These are phyloP conservation scores for Cheilosia grossa DNA, from an alignment of 2,888 invertebrate genomes.

Conservation along the genomic window DNA sequence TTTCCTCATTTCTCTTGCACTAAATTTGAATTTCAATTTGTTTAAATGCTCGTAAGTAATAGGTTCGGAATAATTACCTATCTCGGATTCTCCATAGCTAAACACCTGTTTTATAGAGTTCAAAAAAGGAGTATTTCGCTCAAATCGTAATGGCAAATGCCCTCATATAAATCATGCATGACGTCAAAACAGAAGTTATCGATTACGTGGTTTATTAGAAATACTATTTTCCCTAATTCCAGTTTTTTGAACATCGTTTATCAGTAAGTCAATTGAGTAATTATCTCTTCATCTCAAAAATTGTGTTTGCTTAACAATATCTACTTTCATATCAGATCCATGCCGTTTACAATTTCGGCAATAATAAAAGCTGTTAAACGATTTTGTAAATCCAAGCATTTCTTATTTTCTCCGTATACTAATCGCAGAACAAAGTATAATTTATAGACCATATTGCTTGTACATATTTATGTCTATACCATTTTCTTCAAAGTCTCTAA, in stretches of 20 bases:
- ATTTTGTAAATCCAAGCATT: constrained; percentile 32
- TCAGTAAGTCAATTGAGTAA: constrained; percentile 26
- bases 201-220: constrained; percentile 29
- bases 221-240: constrained; percentile 34
- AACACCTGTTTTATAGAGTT: constrained; percentile 29
- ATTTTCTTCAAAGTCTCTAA: constrained; percentile 35
- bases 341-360: constrained; percentile 16
- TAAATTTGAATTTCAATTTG: constrained; percentile 19
- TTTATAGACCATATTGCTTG: constrained; percentile 11
- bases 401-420: background rate
- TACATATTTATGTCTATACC: constrained; percentile 23
- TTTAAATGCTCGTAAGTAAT: constrained; percentile 26
- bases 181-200: constrained; percentile 48
- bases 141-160: constrained; percentile 45
- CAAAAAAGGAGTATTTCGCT: constrained; percentile 5
- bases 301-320: background rate
- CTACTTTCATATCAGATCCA: background rate
- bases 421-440: constrained; percentile 11
- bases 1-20: no score
- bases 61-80: constrained; percentile 29
- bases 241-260: constrained; percentile 38
- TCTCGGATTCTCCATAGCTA: constrained; percentile 14
- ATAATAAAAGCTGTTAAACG: constrained; percentile 31
- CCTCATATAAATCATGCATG: constrained; percentile 53
- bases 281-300: constrained; percentile 6